Conservation (phyloP, 2,797 vertebrate species). For the Sebastes miniatus region DNA sequence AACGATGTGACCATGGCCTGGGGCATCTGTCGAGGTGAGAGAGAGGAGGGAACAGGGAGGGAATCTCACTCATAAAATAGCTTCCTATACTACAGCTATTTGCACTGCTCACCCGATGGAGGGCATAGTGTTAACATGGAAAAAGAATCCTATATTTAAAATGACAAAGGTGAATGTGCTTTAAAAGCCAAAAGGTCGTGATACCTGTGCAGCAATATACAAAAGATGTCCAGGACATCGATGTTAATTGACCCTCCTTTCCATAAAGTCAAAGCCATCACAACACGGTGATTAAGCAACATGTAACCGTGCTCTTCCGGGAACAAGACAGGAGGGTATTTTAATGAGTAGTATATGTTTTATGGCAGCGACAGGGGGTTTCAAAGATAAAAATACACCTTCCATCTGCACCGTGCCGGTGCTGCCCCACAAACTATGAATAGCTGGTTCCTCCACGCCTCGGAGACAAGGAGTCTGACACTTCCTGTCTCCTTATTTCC, state of each 20-base stretch:
- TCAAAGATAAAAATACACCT: conserved; percentile 71
- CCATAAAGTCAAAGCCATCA: conserved; percentile 5
- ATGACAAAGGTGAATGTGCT: not conserved
- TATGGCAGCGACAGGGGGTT: conserved; percentile 45
- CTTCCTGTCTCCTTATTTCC: conserved; percentile 49
- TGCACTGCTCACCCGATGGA: not conserved
- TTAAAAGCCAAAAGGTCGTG: not conserved
- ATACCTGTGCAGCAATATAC: not conserved
- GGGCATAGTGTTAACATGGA: not conserved
- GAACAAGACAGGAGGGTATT: conserved; percentile 21
- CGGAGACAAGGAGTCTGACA: conserved; percentile 63
- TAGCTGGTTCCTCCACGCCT: conserved; percentile 59
- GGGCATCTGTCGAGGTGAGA: conserved; percentile 85
- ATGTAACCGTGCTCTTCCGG: conserved; percentile 1
- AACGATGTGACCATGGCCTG: conserved; percentile 72
- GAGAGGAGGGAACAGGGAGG: not conserved
- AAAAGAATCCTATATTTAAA: not conserved
- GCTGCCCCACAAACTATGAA: conserved; percentile 71
- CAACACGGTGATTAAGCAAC: not conserved
- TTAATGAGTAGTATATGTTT: conserved; percentile 58
- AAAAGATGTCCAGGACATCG: not conserved
- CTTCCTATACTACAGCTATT: not conserved
- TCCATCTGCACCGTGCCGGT: conserved; percentile 40
- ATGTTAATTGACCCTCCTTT: not conserved
- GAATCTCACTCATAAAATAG: not conserved